Percentiles rank a stretch among this genome's conserved stretches.
These are phyloP conservation scores for Denticeps clupeoides DNA, from an alignment of 2,797 vertebrate species.

Conservation along the genomic window DNA sequence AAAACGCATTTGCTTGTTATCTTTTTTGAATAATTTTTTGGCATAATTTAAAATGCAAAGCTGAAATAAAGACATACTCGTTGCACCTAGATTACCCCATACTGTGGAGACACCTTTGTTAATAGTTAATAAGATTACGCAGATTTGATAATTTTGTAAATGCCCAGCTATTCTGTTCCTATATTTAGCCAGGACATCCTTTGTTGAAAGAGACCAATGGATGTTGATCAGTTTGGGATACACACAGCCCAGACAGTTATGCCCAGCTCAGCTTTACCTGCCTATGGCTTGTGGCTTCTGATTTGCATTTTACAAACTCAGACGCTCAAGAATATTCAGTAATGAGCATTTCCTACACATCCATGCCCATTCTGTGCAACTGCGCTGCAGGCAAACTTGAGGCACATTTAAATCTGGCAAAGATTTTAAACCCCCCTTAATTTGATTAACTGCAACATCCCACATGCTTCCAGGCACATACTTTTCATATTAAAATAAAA, in stretches of 20 bases:
- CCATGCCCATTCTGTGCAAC: constrained; percentile 6
- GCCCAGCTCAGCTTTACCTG: too few relatives aligned
- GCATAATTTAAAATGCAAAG: too few relatives aligned
- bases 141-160: background rate
- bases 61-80: too few relatives aligned
- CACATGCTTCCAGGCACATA: constrained; percentile 7
- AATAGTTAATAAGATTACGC: background rate
- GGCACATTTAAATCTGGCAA: constrained; percentile 9
- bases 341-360: constrained; percentile 15
- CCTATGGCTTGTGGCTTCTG: too few relatives aligned
- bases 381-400: constrained; percentile 3
- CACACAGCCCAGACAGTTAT: background rate
- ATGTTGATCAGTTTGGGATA: background rate
- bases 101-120: background rate
- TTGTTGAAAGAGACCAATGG: background rate
- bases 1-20: too few relatives aligned
- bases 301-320: constrained; percentile 12
- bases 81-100: too few relatives aligned
- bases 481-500: constrained; percentile 6
- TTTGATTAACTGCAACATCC: constrained; percentile 21
- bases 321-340: constrained; percentile 3
- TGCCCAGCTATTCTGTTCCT: background rate
- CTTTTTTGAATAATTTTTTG: too few relatives aligned
- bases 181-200: background rate
- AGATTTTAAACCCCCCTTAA: constrained; percentile 13